A percentile compares a stretch with the other conserved stretches of the same genome.
phyloP scores from a whole-genome alignment of 2,888 invertebrate species.

The Byasa hedistus region DNA sequence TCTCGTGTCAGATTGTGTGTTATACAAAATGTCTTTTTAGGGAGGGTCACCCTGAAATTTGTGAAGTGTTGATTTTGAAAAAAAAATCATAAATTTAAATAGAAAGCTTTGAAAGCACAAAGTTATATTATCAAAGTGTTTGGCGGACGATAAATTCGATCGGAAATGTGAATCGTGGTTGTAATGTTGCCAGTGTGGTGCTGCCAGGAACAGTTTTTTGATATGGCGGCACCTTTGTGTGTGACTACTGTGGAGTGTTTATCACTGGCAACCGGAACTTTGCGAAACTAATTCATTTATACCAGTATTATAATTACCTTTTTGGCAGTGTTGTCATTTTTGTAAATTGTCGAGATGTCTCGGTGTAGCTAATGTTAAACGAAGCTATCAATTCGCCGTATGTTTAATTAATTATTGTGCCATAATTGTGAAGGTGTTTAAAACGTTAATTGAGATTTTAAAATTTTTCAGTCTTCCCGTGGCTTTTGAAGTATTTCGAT shows the following conservation, averaged over 20 bases:
- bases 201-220: slow-evolving; percentile 3
- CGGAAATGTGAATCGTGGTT: background rate
- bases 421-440: slow-evolving; percentile 6
- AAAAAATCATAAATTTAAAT: background rate
- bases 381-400: slow-evolving; percentile 20
- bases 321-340: slow-evolving; percentile 1
- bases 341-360: slow-evolving; percentile 4
- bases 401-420: slow-evolving; percentile 7
- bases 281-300: slow-evolving; percentile 10
- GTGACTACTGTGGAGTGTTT: background rate
- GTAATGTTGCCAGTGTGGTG: slow-evolving; percentile 8
- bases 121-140: background rate
- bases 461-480: slow-evolving; percentile 11
- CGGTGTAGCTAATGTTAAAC: slow-evolving; percentile 8
- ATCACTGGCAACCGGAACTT: slow-evolving; percentile 4
- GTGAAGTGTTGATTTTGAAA: background rate
- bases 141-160: background rate
- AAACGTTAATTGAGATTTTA: background rate
- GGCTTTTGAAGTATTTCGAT: slow-evolving; percentile 1
- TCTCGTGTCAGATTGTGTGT: background rate
- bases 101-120: background rate
- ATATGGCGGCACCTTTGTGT: background rate
- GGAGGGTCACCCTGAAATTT: background rate
- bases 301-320: slow-evolving; percentile 19
- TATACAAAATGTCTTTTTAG: background rate